These are phyloP conservation scores for Zaprionus capensis DNA, from an alignment of 1,140 invertebrate species.

Conservation along the genomic window DNA sequence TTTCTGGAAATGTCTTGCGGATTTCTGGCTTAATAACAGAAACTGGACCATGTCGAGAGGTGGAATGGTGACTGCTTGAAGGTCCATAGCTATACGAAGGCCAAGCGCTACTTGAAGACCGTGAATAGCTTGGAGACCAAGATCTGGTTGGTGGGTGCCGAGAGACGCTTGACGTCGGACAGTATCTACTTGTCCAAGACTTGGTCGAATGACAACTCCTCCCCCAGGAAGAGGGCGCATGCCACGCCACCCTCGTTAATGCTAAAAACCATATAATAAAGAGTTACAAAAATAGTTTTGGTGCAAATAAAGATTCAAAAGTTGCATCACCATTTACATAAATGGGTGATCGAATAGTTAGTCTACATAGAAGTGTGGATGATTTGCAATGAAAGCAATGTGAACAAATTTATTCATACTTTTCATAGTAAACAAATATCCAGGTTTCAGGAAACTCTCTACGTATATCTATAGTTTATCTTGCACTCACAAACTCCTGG, in stretches of 20 bases:
- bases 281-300: background rate
- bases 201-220: background rate
- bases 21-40: background rate
- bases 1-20: background rate
- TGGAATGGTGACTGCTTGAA: background rate
- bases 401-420: background rate
- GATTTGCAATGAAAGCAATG: background rate
- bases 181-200: background rate
- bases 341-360: background rate
- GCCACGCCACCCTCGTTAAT: fast-evolving
- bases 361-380: background rate
- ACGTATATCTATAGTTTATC: background rate
- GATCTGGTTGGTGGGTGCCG: background rate
- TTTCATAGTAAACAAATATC: background rate
- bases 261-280: background rate
- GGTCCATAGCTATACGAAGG: background rate
- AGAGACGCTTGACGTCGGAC: fast-evolving
- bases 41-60: background rate
- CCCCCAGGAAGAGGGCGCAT: fast-evolving
- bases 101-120: background rate
- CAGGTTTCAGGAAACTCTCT: conserved; percentile 2
- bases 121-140: background rate
- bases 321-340: background rate
- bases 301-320: background rate
- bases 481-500: background rate